A percentile compares a stretch with the other conserved stretches of the same genome.
phyloP scores from a whole-genome alignment of 2,888 invertebrate genomes.

The Erebia epiphron region DNA sequence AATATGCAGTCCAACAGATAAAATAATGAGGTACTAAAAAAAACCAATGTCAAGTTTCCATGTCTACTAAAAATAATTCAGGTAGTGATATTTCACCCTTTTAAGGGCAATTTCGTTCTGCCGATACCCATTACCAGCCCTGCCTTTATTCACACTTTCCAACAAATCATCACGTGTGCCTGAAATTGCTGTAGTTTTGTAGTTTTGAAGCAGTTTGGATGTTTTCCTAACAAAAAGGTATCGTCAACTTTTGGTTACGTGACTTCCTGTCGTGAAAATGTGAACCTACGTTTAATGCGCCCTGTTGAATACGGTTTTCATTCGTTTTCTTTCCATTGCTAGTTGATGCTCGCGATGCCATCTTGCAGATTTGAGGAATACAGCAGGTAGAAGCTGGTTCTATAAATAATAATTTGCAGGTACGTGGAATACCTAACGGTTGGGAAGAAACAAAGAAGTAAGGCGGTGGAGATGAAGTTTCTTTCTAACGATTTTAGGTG shows the following conservation, averaged over 20 bases:
- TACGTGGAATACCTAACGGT: too few species aligned
- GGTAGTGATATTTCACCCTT: background rate
- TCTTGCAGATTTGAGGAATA: too few species aligned
- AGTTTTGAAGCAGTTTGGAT: slow-evolving; percentile 40
- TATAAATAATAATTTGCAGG: too few species aligned
- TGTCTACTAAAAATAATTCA: background rate
- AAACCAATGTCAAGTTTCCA: too few species aligned
- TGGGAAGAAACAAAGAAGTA: too few species aligned
- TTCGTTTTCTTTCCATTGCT: background rate
- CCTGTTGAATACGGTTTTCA: background rate
- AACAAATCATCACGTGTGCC: slow-evolving; percentile 37
- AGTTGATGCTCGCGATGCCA: background rate
- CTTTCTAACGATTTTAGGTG: too few species aligned
- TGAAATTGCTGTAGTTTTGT: slow-evolving; percentile 34
- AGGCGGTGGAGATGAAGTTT: too few species aligned
- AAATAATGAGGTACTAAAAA: too few species aligned
- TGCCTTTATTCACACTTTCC: slow-evolving; percentile 23
- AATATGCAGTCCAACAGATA: too few species aligned
- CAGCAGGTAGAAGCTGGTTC: too few species aligned
- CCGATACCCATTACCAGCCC: background rate
- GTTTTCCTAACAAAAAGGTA: slow-evolving; percentile 46
- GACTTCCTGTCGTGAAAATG: slow-evolving; percentile 41
- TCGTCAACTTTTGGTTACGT: slow-evolving; percentile 44
- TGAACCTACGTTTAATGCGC: slow-evolving; percentile 16
- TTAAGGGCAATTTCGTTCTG: slow-evolving; percentile 1